Base-by-base conservation (phyloP, 2,888 invertebrate species). In the Leptopilina myrica region DNA sequence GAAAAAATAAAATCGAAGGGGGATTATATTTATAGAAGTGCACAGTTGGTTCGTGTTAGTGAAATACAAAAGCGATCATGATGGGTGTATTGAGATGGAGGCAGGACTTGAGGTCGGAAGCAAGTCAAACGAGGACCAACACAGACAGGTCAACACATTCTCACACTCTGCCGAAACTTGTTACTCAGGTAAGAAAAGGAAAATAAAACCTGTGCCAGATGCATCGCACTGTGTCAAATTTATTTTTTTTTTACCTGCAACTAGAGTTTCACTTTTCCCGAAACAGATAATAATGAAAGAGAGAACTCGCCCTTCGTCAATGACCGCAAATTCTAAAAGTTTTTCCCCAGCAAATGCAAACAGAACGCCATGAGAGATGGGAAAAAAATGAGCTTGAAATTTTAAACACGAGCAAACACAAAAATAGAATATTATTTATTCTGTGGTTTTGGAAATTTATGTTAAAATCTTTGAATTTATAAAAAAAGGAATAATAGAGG, bases 11-110 rank as follows among this genome's bases (percentile, higher is more conserved):
- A 20, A 20, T 20, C 20, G 20, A 20, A 33, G 2, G 33, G 33
- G 5, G 33, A 33, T 43, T 43, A 8, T 43, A 8, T 43, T 43
- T 1, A 43, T 7, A 43, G 43, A 43, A 43, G 43, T 43, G 8
- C 43, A 6, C 7, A 67, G 75, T 67, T 64, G 69, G 75, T 59
- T 56, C 11, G 46, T 11, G 53, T 26, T 49, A 73, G 73, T 73
- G 56, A n/a, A 73, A 40, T n/a, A 76, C 66, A 69, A 62, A 59
- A 76, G 66, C 82, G 86, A 89, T 89, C 89, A 91, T 91, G 91
- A 91, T 91, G 91, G 91, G 91, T 81, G 91, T 91, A 87, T 82
- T 91, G 89, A 88, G 91, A 84, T 92, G 91, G 91, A 91, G 91
- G 89, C 91, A 91, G 87, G 91, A 92, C 89, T 90, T 91, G 66